A percentile compares a stretch with the other conserved stretches of the same genome.
Evolutionary conservation across 2,797 vertebrate genomes (phyloP).

Genomic region (Chelmon rostratus): DNA sequence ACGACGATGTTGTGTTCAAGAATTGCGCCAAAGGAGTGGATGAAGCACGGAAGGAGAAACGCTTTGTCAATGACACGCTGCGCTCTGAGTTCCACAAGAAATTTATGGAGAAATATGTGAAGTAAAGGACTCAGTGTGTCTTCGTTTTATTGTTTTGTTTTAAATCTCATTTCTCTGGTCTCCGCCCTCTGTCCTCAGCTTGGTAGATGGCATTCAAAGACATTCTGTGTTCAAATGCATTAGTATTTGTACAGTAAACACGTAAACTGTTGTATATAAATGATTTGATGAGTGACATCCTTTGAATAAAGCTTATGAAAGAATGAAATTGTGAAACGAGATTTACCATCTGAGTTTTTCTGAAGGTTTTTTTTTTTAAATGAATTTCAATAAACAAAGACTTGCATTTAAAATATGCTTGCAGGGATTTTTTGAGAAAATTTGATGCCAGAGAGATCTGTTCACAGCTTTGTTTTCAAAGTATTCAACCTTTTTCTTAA

Average conservation of each 20-base stretch:
- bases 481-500: not conserved
- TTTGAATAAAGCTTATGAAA: conserved; percentile 49
- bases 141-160: conserved; percentile 15
- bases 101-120: conserved; percentile 99
- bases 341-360: conserved; percentile 22
- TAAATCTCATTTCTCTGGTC: conserved; percentile 12
- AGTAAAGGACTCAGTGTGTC: conserved; percentile 81
- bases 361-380: conserved; percentile 15
- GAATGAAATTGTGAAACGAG: conserved; percentile 17
- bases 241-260: conserved; percentile 41
- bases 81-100: conserved; percentile 99
- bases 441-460: not conserved
- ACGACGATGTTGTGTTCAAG: conserved; percentile 99
- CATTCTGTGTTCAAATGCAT: conserved; percentile 28
- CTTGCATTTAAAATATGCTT: conserved; percentile 14
- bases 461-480: not conserved
- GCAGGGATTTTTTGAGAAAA: not conserved
- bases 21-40: conserved; percentile 97
- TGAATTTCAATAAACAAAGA: conserved; percentile 62
- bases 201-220: conserved; percentile 21
- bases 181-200: not conserved
- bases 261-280: conserved; percentile 61
- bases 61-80: conserved; percentile 97
- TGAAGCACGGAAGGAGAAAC: conserved; percentile 95
- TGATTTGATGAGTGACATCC: conserved; percentile 18